These are phyloP conservation scores for Thalassophryne amazonica DNA, from an alignment of 2,797 vertebrate species.

Conservation along the genomic window DNA sequence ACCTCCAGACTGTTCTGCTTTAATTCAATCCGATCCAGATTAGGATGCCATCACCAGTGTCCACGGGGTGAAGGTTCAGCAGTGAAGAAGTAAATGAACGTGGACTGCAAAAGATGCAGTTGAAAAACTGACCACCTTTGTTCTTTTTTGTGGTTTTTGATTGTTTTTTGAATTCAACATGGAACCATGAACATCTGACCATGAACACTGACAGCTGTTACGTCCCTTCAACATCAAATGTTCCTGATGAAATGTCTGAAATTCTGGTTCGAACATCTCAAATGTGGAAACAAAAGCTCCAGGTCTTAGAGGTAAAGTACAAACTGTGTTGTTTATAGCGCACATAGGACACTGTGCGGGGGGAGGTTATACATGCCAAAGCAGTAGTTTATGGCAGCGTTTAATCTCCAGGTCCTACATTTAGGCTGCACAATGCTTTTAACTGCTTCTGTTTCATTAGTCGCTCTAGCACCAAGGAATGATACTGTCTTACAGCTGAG, in stretches of 20 bases:
- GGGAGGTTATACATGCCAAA: conserved; percentile 34
- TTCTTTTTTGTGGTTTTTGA: too few relatives aligned
- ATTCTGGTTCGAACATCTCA: background rate
- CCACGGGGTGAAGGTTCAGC: conserved; percentile 14
- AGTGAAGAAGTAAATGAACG: conserved; percentile 21
- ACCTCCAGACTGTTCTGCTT: conserved; percentile 25
- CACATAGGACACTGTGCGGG: conserved; percentile 3
- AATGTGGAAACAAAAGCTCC: background rate
- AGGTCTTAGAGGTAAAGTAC: background rate
- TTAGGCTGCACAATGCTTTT: conserved; percentile 46
- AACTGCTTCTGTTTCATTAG: conserved; percentile 45
- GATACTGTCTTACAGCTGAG: conserved; percentile 37
- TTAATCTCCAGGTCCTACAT: conserved; percentile 10
- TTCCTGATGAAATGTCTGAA: conserved; percentile 4
- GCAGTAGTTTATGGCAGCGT: conserved; percentile 15
- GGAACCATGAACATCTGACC: conserved; percentile 22
- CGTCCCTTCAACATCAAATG: background rate
- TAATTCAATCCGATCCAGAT: conserved; percentile 18
- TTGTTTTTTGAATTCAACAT: too few relatives aligned
- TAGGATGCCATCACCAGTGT: conserved; percentile 9
- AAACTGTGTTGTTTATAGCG: background rate
- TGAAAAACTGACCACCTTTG: too few relatives aligned
- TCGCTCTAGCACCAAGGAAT: conserved; percentile 19
- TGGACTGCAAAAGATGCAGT: conserved; percentile 22
- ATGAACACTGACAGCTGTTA: background rate